Evolutionary conservation across 2,888 invertebrate species (phyloP).

Genomic region (Bruchidius siliquastri): DNA sequence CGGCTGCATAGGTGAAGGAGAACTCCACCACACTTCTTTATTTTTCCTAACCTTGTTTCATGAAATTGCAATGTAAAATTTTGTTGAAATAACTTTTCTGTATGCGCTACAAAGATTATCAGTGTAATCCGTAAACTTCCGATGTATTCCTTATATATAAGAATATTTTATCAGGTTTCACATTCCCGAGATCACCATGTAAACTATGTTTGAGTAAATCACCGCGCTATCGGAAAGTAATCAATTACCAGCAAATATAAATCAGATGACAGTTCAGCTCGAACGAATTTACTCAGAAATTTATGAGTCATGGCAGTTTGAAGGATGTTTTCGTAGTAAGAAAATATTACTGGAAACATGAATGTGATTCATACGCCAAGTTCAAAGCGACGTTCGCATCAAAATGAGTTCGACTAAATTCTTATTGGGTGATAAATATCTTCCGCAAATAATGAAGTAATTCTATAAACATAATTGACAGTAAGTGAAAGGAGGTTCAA

Average conservation of each 20-base stretch:
- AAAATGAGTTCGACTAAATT: not conserved
- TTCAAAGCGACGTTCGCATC: not conserved
- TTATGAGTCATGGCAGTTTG: not conserved
- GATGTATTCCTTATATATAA: too few relatives aligned
- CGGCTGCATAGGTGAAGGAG: too few relatives aligned
- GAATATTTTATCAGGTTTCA: too few relatives aligned
- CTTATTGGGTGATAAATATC: not conserved
- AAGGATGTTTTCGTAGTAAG: not conserved
- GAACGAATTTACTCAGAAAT: not conserved
- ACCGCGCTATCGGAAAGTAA: not conserved
- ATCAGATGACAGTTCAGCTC: not conserved
- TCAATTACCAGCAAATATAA: not conserved
- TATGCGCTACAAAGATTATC: too few relatives aligned
- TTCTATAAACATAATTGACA: not conserved
- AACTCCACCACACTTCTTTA: too few relatives aligned
- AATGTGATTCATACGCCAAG: not conserved
- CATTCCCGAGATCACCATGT: too few relatives aligned
- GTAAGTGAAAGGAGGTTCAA: too few relatives aligned
- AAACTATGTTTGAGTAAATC: not conserved
- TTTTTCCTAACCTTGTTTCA: too few relatives aligned
- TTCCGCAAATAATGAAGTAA: not conserved
- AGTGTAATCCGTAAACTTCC: too few relatives aligned
- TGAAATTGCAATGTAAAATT: too few relatives aligned
- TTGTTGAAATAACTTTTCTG: too few relatives aligned
- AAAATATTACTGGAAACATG: not conserved